Evolutionary conservation across 2,113 vertebrate species (phyloP).

Genomic region (Oryzias curvinotus): DNA sequence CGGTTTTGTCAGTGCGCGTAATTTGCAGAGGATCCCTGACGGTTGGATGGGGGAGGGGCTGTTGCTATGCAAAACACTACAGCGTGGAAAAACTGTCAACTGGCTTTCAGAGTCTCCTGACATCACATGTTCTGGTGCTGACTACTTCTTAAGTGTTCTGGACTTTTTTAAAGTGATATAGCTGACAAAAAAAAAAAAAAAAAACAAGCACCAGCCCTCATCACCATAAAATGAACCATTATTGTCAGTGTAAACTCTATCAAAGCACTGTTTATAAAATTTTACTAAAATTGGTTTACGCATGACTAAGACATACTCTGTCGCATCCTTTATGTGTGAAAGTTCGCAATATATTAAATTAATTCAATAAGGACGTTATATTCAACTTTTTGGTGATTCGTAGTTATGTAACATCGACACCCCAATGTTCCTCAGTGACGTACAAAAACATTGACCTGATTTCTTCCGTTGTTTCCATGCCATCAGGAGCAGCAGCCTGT

Average conservation of each 20-base stretch:
- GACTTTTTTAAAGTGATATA: no score
- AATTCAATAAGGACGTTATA: background rate
- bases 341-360: background rate
- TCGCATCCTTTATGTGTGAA: no score
- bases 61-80: slow-evolving; percentile 83
- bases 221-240: no score
- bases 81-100: slow-evolving; percentile 73
- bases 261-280: no score
- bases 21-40: slow-evolving; percentile 63
- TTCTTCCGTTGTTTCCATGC: slow-evolving; percentile 85
- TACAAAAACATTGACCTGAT: slow-evolving; percentile 79
- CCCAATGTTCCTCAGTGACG: slow-evolving; percentile 79
- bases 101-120: slow-evolving; percentile 43
- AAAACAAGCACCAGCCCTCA: no score
- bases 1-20: slow-evolving; percentile 41
- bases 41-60: slow-evolving; percentile 62
- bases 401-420: slow-evolving; percentile 73
- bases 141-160: slow-evolving; percentile 22
- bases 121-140: slow-evolving; percentile 19
- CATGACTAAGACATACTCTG: no score
- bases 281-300: no score
- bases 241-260: no score
- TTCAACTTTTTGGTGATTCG: slow-evolving; percentile 19
- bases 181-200: no score
- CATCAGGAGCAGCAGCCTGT: slow-evolving; percentile 78